Percentiles rank a stretch among this genome's conserved stretches.
Conservation (phyloP, 2,113 vertebrate species). For the Globicephala melas region DNA sequence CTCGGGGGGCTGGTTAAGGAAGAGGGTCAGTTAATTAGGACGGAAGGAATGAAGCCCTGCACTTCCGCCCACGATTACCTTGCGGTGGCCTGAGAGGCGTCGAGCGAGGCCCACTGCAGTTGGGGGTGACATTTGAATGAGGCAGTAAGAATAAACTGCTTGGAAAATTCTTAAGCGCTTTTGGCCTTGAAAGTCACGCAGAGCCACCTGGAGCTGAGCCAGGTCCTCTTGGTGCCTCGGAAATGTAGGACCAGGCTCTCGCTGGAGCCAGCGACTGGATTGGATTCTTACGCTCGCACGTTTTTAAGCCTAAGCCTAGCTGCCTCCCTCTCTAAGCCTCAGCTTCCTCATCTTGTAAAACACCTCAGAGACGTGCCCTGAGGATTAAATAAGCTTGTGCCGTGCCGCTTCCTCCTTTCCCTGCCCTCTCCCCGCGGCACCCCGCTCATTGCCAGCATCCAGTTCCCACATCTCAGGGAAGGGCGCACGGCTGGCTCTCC, state of each 20-base stretch:
- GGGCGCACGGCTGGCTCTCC: background rate
- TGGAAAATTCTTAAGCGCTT: background rate
- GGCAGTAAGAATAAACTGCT: background rate
- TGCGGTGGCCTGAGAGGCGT: background rate
- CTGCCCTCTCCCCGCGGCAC: background rate
- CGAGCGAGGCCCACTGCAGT: background rate
- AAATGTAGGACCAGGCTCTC: background rate
- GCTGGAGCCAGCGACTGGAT: background rate
- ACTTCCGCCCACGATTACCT: background rate
- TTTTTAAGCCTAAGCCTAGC: background rate
- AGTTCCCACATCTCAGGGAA: background rate
- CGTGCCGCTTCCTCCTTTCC: background rate
- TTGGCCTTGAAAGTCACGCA: background rate
- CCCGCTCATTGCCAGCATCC: background rate
- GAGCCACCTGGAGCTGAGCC: background rate
- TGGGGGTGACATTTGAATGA: background rate
- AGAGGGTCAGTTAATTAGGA: background rate
- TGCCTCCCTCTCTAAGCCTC: background rate
- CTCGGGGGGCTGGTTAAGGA: background rate
- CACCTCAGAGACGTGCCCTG: background rate
- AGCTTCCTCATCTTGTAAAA: background rate
- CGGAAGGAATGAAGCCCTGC: background rate
- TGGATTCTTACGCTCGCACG: background rate
- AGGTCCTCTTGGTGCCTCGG: background rate
- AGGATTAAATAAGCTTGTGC: background rate